Evolutionary conservation across 2,797 vertebrate species (phyloP).

Genomic region (Peromyscus eremicus): DNA sequence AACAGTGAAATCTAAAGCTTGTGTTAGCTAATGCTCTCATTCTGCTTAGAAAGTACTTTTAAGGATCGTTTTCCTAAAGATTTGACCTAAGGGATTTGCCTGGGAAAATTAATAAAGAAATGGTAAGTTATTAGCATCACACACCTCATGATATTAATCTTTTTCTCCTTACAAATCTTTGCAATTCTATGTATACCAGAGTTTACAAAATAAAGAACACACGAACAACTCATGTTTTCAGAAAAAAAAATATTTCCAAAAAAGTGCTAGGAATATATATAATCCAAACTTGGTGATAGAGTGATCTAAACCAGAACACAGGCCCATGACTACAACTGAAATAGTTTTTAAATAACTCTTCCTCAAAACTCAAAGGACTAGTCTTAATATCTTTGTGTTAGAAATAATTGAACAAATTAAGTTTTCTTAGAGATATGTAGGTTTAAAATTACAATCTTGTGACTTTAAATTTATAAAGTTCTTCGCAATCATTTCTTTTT

Average conservation of each 20-base stretch:
- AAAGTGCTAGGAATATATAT: slow-evolving; percentile 27
- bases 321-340: slow-evolving; percentile 68
- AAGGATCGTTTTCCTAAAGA: neutral
- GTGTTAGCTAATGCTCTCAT: slow-evolving; percentile 70
- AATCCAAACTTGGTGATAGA: slow-evolving; percentile 34
- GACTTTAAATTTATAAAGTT: slow-evolving; percentile 55
- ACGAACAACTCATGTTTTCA: slow-evolving; percentile 5
- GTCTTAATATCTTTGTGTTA: slow-evolving; percentile 52
- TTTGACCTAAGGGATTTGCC: slow-evolving; percentile 25
- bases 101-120: slow-evolving; percentile 39
- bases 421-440: slow-evolving; percentile 70
- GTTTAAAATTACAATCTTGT: slow-evolving; percentile 66
- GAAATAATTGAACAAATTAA: slow-evolving; percentile 55
- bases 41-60: slow-evolving; percentile 67
- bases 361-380: slow-evolving; percentile 73
- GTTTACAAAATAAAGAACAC: neutral
- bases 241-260: slow-evolving; percentile 41
- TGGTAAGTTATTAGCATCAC: slow-evolving; percentile 50
- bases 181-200: slow-evolving; percentile 37
- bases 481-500: slow-evolving; percentile 52
- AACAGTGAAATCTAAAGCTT: slow-evolving; percentile 71
- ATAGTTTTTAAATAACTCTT: slow-evolving; percentile 60
- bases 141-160: slow-evolving; percentile 55
- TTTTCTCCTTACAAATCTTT: slow-evolving; percentile 59
- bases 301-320: slow-evolving; percentile 30